Base-by-base conservation (phyloP, 2,888 invertebrate genomes). In the Julus scanicus region DNA sequence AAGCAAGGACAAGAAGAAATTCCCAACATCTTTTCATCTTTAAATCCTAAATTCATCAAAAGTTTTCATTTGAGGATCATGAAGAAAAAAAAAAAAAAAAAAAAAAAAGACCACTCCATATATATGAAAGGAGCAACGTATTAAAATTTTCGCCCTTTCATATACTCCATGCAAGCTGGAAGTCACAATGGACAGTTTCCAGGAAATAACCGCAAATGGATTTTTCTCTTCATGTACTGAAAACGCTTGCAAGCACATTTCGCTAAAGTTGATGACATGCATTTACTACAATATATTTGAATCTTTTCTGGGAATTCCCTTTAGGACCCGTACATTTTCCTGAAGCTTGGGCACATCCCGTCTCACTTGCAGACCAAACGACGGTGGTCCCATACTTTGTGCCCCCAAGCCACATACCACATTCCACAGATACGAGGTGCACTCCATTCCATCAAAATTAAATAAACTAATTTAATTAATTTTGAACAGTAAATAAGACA, bases 41-140 rank as follows among this genome's bases (percentile, higher is more conserved):
- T 29, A 71, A 71, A 29, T 71, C 71, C 29, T 71, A 71, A 71
- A 71, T 71, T 29, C 71, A 71, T 71, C 71, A 71, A 71, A 29
- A 29, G 1, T 29, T 20, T 71, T 29, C 29, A 29, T 29, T 44
- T 71, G 29, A 71, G 71, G 29, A 29, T 11, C 71, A 29, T 71
- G 71, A 5, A 71, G 29, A 71, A 20, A n/a, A 71, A 29, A 71
- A 71, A 11, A 71, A 20, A n/a, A 71, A 29, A 71, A 71, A 11
- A 13, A 3, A 8, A n/a, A 8, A 29, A 9, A 71, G 84, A 13
- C 48, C 84, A 84, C 40, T 40, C 17, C 44, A 15, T 1, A 84
- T 84, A 15, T 1, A 84, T 84, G 11, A 84, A 84, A 84, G 20
- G 84, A 84, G 2, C 15, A 40, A 84, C 44, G 29, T 29, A 71